Evolutionary conservation across 2,113 vertebrate species (phyloP).

Genomic region (Forbesichthys papilliferus): DNA sequence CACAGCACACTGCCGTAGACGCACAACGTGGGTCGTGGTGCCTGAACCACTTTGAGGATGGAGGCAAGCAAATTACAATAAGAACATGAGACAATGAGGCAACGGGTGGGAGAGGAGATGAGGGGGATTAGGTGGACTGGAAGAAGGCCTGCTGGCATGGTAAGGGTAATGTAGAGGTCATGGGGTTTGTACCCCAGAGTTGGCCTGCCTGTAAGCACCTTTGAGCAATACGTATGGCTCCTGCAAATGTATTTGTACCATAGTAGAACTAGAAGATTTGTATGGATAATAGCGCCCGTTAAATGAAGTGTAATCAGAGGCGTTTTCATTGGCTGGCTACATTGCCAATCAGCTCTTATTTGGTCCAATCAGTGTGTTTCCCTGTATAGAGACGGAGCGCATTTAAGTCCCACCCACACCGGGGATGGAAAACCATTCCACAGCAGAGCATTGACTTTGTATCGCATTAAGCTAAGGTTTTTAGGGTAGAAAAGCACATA

Average conservation of each 20-base stretch:
- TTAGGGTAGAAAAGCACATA: too few species aligned
- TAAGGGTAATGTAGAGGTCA: too few species aligned
- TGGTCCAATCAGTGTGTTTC: constrained; percentile 27
- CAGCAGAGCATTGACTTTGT: neutral
- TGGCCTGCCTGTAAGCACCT: too few species aligned
- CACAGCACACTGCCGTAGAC: neutral
- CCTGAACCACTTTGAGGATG: neutral
- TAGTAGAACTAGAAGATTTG: too few species aligned
- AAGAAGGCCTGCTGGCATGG: neutral
- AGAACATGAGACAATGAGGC: neutral
- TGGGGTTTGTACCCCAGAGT: too few species aligned
- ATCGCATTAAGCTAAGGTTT: neutral
- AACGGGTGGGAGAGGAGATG: neutral
- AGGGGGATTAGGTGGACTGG: constrained; percentile 18
- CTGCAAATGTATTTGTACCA: too few species aligned
- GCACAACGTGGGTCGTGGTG: neutral
- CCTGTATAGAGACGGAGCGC: too few species aligned
- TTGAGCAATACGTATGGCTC: too few species aligned
- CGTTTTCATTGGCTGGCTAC: constrained; percentile 28
- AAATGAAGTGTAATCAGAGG: neutral
- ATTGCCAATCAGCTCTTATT: constrained; percentile 15
- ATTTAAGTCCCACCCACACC: too few species aligned
- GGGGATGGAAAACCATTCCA: too few species aligned
- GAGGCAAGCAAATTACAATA: neutral
- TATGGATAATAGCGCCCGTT: too few species aligned